Evolutionary conservation across 2,797 vertebrate species (phyloP).

Genomic region (Ateles fusciceps): DNA sequence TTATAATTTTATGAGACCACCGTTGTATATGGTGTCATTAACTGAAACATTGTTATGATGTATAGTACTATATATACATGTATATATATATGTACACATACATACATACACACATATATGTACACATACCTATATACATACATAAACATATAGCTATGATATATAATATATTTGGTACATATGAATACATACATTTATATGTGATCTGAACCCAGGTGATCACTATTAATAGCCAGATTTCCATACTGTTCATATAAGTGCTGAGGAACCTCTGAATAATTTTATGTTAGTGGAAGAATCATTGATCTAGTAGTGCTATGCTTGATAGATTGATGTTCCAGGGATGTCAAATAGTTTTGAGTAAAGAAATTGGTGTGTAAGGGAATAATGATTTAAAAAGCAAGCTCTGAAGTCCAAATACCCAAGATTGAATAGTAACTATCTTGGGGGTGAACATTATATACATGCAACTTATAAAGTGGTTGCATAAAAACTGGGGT

Average conservation of each 20-base stretch:
- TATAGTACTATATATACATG: not conserved
- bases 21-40: not conserved
- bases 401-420: not conserved
- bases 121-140: not conserved
- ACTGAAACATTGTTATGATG: not conserved
- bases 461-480: not conserved
- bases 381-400: not conserved
- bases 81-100: not conserved
- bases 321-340: not conserved
- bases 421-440: not conserved
- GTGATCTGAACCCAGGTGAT: not conserved
- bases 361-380: not conserved
- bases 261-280: not conserved
- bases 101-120: too few species aligned
- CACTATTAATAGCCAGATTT: not conserved
- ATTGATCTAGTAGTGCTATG: not conserved
- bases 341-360: not conserved
- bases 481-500: not conserved
- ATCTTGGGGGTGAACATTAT: not conserved
- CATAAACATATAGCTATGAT: too few species aligned
- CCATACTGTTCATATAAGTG: not conserved
- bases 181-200: not conserved
- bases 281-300: not conserved
- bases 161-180: not conserved
- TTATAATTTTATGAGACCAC: not conserved